Percentiles rank a stretch among this genome's conserved stretches.
These are phyloP conservation scores for Diorhabda carinulata DNA, from an alignment of 1,140 invertebrate genomes.

Conservation along the genomic window DNA sequence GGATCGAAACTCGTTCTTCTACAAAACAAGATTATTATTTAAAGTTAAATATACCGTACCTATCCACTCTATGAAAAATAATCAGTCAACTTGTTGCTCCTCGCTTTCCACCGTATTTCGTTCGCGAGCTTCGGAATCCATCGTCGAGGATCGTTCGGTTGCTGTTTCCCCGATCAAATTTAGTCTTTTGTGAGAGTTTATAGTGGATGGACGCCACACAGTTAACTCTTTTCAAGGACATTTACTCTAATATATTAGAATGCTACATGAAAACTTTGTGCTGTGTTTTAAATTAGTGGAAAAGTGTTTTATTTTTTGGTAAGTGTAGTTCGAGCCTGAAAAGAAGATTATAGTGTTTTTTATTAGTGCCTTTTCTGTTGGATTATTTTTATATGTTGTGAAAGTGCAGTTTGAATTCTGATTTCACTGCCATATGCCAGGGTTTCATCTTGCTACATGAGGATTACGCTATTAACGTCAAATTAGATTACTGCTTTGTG, in stretches of 20 bases:
- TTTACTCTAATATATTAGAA: not conserved
- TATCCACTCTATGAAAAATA: slow-evolving; percentile 22
- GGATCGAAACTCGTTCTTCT: slow-evolving; percentile 20
- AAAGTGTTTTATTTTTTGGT: slow-evolving; percentile 15
- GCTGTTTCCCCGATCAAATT: slow-evolving; percentile 13
- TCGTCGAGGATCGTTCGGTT: slow-evolving; percentile 5
- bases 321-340: slow-evolving; percentile 10
- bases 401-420: slow-evolving; percentile 10
- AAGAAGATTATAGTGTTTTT: slow-evolving; percentile 12
- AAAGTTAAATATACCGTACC: slow-evolving; percentile 15
- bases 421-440: slow-evolving; percentile 17
- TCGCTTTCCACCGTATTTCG: slow-evolving; percentile 20
- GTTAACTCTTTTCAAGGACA: slow-evolving; percentile 20
- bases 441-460: slow-evolving; percentile 13
- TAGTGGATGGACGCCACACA: slow-evolving; percentile 11
- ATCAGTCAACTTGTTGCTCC: slow-evolving; percentile 22
- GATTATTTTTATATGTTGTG: slow-evolving; percentile 12
- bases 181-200: slow-evolving; percentile 20
- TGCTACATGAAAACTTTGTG: slow-evolving; percentile 8
- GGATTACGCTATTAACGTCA: not conserved
- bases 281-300: slow-evolving; percentile 6
- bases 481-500: not conserved
- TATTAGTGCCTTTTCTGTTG: slow-evolving; percentile 4
- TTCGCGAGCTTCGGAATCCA: slow-evolving; percentile 6
- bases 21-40: slow-evolving; percentile 22